Percentiles rank a stretch among this genome's conserved stretches.
Evolutionary conservation across 2,888 invertebrate species (phyloP).

Genomic region (Zelleria hepariella): DNA sequence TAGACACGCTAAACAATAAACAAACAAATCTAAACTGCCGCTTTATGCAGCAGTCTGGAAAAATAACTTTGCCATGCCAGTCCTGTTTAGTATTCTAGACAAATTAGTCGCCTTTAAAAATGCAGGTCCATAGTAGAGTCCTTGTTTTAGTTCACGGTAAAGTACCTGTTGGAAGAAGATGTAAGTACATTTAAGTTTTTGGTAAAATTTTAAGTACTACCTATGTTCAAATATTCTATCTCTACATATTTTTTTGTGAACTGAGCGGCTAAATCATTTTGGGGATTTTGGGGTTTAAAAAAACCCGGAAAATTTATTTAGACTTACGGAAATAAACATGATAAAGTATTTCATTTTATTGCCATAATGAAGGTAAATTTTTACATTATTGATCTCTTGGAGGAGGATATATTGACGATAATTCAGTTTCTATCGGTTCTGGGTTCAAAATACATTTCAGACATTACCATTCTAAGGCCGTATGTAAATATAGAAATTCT

Average conservation of each 20-base stretch:
- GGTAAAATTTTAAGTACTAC: too few relatives aligned
- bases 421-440: too few relatives aligned
- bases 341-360: too few relatives aligned
- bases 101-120: constrained; percentile 21
- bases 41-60: constrained; percentile 12
- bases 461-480: constrained; percentile 4
- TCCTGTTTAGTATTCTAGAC: constrained; percentile 18
- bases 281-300: too few relatives aligned
- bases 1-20: constrained; percentile 1
- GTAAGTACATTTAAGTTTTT: constrained; percentile 24
- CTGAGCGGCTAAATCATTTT: too few relatives aligned
- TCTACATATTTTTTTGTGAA: too few relatives aligned
- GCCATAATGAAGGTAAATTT: too few relatives aligned
- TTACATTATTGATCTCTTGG: too few relatives aligned
- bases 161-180: constrained; percentile 21
- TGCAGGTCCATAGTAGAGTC: constrained; percentile 31
- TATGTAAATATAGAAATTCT: background rate
- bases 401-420: too few relatives aligned
- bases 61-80: constrained; percentile 16
- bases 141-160: constrained; percentile 27
- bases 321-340: too few relatives aligned
- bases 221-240: too few relatives aligned
- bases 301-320: too few relatives aligned
- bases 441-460: background rate
- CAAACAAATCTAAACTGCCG: constrained; percentile 14